Conservation (phyloP, 2,888 invertebrate species). For the Drosophila dives region DNA sequence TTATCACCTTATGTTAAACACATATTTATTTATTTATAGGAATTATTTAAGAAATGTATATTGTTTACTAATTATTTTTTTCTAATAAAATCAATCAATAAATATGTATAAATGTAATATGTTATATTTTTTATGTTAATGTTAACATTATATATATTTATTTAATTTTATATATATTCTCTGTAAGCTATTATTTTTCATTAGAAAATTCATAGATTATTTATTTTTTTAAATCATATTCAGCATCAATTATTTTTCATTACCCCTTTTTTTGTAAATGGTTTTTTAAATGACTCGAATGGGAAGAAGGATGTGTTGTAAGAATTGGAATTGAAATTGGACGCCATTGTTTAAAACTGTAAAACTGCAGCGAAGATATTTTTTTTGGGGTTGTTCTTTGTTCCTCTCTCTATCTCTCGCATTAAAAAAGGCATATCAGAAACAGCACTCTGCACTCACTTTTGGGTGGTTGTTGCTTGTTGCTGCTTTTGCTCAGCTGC, state of each 20-base stretch:
- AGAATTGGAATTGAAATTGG: slow-evolving; percentile 37
- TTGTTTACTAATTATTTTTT: too few relatives aligned
- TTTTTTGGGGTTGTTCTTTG: slow-evolving; percentile 57
- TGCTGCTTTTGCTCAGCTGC: slow-evolving; percentile 7
- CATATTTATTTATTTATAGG: too few relatives aligned
- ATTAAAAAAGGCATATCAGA: slow-evolving; percentile 38
- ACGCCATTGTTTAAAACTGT: slow-evolving; percentile 65
- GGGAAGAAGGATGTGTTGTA: slow-evolving; percentile 17
- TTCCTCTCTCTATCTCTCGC: slow-evolving; percentile 31
- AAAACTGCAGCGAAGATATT: slow-evolving; percentile 41
- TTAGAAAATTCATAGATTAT: not conserved
- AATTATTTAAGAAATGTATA: too few relatives aligned
- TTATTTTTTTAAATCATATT: not conserved
- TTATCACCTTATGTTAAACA: too few relatives aligned
- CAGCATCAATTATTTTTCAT: not conserved
- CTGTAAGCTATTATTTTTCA: not conserved
- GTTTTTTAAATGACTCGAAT: slow-evolving; percentile 16
- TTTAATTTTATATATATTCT: not conserved
- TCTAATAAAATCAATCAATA: not conserved
- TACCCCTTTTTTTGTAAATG: not conserved
- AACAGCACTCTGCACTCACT: slow-evolving; percentile 23
- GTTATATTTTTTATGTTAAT: not conserved
- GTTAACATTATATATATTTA: not conserved
- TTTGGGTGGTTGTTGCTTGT: slow-evolving; percentile 60
- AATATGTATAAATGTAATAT: not conserved